Evolutionary conservation across 92 coral and sea anemone species (phyloP), one percentile per base, ranked within the genome.

Genomic region (Porites evermanni): DNA sequence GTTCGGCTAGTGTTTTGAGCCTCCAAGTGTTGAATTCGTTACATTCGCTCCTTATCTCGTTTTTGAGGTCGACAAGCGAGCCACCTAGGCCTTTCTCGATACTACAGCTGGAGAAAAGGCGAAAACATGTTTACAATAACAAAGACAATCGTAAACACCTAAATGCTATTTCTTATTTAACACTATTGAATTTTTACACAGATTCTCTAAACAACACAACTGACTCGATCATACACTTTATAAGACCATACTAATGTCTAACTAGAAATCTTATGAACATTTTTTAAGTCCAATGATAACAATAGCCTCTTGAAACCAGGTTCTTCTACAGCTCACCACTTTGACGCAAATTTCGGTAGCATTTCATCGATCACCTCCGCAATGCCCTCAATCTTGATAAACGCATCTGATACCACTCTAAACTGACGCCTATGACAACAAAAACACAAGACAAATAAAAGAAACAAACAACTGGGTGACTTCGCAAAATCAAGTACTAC

Each of bases 11-110:
- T 12, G 81, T 56, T 20, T 13, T 51, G 6, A 53, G 69, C 24
- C 67, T 71, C 96, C 94, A 93, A 7, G 74, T 1, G 29, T 56
- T 66, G 38, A 92, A 84, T 38, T 87, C 79, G 2, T 69, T 58
- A 61, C 92, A 94, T 64, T 75, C 91, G 61, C 80, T 53, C 20
- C 63, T 63, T 44, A 91, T 80, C 70, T 88, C 79, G 29, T 86
- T 47, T 71, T 87, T 86, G 53, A 94, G 79, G 72, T 81, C 16
- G 29, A 65, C 76, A 18, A 91, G 89, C 17, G 92, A 67, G 18
- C 92, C 87, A 38, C 97, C 92, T 75, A 94, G 79, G 67, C 97
- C 97, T 66, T 74, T 70, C 17, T 72, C 87, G 16, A 76, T 68
- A 9, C 76, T 63, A 51, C 86, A 90, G 75, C 95, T 93, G 75